Evolutionary conservation across 2,113 vertebrate genomes (phyloP), one percentile per base, ranked within the genome.

Genomic region (Uria aalge): DNA sequence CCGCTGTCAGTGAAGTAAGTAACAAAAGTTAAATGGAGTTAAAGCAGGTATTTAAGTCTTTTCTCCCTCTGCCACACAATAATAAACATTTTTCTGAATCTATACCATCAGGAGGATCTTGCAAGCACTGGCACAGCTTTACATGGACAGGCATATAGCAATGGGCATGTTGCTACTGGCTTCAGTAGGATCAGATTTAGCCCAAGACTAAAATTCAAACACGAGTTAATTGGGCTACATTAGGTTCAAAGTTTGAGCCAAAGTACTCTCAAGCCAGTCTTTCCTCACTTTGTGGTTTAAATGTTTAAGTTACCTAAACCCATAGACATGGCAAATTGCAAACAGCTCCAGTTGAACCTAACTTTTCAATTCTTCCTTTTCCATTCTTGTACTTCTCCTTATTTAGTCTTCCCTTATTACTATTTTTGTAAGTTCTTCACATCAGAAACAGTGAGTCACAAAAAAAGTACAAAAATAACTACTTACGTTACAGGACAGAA

Each of bases 351-450:
- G 24, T 9, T 93, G 64, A 94, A 52, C 56, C 45, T 18, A 63
- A 81, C 64, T 92, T 88, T 13, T 67, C 78, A 67, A 88, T 74
- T 80, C 50, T 57, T 83, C 63, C 56, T 88, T 84, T 72, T 34
- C 69, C 57, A 5, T 73, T 87, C 80, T 71, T 84, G 16, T 67
- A 41, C 16, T 85, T 85, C 69, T 73, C 83, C 73, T 80, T 80
- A 80, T 92, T 92, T 83, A 92, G 88, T 84, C 76, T 93, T 95
- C 79, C 52, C n/a, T 95, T 73, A 84, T 59, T 88, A 94, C 80
- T 94, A 90, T 83, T 94, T 91, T 82, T 84, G 69, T 88, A 84
- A 88, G 45, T 96, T 81, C 83, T 84, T 94, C 77, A 30, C 84
- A 93, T 94, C 79, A 93, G 88, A 92, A 92, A 77, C 23, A 94